Conservation (phyloP, 2,797 vertebrate species). For the Todus mexicanus region DNA sequence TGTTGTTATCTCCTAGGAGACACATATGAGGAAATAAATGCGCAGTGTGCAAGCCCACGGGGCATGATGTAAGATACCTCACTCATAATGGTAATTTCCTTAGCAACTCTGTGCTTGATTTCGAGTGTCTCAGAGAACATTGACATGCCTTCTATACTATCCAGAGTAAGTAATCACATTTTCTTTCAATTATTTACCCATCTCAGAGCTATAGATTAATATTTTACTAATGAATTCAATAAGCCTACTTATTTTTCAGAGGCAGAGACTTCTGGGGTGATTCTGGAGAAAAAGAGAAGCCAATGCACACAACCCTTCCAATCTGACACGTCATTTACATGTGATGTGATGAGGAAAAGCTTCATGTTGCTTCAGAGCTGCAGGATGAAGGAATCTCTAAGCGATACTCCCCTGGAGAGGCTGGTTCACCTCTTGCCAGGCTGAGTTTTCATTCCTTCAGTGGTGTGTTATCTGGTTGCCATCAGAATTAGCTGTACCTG, state of each 20-base stretch:
- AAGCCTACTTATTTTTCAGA: neutral
- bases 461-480: neutral
- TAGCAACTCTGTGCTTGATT: conserved; percentile 28
- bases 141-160: conserved; percentile 11
- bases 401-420: neutral
- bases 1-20: neutral
- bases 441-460: neutral
- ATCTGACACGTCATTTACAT: neutral
- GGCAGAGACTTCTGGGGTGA: neutral
- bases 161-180: conserved; percentile 34
- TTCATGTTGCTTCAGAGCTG: neutral
- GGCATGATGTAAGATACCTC: neutral
- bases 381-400: neutral
- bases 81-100: neutral
- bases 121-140: conserved; percentile 28
- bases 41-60: neutral
- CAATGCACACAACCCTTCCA: neutral
- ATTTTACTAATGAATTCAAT: neutral
- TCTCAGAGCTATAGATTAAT: neutral
- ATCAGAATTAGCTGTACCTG: neutral
- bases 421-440: neutral
- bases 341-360: neutral
- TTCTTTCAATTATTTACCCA: conserved; percentile 6
- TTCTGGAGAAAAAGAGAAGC: neutral
- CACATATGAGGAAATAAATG: neutral